phyloP scores from a whole-genome alignment of 2,113 vertebrate genomes.

The Sorex araneus region DNA sequence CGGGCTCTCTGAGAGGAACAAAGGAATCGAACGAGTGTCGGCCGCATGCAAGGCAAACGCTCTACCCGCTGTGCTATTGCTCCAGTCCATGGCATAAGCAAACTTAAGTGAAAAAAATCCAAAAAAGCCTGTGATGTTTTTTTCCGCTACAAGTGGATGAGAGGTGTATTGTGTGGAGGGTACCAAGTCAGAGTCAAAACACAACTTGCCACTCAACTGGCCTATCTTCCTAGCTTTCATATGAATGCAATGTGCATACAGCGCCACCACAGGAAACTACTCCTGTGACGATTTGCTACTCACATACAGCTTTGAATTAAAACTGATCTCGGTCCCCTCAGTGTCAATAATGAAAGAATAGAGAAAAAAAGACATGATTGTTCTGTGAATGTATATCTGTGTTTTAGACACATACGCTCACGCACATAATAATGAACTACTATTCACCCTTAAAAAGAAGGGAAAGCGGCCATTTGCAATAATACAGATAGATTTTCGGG shows the following conservation, averaged over 20 bases:
- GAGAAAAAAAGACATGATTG: not conserved
- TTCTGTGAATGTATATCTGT: too few relatives aligned
- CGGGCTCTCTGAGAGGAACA: too few relatives aligned
- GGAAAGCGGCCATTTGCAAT: not conserved
- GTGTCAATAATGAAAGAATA: not conserved
- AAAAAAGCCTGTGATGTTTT: slow-evolving; percentile 23
- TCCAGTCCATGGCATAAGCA: too few relatives aligned
- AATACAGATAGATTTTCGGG: not conserved
- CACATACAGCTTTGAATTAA: slow-evolving; percentile 46
- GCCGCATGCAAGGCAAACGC: too few relatives aligned
- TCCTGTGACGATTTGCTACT: slow-evolving; percentile 37
- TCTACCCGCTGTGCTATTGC: too few relatives aligned
- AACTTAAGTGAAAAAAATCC: slow-evolving; percentile 6
- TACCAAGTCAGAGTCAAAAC: not conserved
- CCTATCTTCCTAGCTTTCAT: not conserved
- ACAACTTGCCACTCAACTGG: not conserved
- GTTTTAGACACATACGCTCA: too few relatives aligned
- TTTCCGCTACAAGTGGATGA: slow-evolving; percentile 27
- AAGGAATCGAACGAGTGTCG: too few relatives aligned
- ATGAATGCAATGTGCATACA: slow-evolving; percentile 7
- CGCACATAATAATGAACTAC: too few relatives aligned
- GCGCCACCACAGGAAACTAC: slow-evolving; percentile 17
- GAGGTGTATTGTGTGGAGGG: not conserved
- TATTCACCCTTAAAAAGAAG: not conserved
- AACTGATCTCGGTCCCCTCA: slow-evolving; percentile 4